These are phyloP conservation scores for Drosophila biarmipes DNA, from an alignment of 1,140 invertebrate genomes.

Conservation along the genomic window DNA sequence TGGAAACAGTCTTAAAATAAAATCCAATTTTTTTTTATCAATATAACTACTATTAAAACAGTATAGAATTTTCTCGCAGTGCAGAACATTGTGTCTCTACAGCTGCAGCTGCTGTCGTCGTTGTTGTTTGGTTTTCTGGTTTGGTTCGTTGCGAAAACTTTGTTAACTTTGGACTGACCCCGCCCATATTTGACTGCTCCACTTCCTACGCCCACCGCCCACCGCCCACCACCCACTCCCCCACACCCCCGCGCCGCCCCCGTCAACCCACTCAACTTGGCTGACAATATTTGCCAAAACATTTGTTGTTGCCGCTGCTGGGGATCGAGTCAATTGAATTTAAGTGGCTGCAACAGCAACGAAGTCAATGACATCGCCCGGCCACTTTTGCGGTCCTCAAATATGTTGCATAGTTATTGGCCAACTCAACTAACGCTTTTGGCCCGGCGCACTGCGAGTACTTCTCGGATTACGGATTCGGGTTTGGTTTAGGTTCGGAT, in stretches of 20 bases:
- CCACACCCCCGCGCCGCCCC: neutral
- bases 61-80: neutral
- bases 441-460: too few species aligned
- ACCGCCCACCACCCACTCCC: neutral
- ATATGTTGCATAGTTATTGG: conserved; percentile 68
- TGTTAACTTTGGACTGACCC: conserved; percentile 52
- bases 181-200: conserved; percentile 9
- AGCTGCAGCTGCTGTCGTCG: conserved; percentile 29
- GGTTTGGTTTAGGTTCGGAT: conserved; percentile 12
- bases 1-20: too few species aligned
- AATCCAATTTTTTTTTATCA: too few species aligned
- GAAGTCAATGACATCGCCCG: conserved; percentile 70
- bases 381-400: conserved; percentile 66
- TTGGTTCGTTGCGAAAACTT: conserved; percentile 65
- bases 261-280: conserved; percentile 35
- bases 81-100: conserved; percentile 20
- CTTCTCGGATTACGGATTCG: neutral
- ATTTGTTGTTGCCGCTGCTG: conserved; percentile 50
- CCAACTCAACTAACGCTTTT: conserved; percentile 8
- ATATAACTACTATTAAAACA: too few species aligned
- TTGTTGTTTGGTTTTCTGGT: conserved; percentile 56
- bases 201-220: neutral
- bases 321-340: conserved; percentile 69
- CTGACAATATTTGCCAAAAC: conserved; percentile 75
- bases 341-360: conserved; percentile 69